These are phyloP conservation scores for Bos javanicus DNA, from an alignment of 2,113 vertebrate genomes.

Conservation along the genomic window DNA sequence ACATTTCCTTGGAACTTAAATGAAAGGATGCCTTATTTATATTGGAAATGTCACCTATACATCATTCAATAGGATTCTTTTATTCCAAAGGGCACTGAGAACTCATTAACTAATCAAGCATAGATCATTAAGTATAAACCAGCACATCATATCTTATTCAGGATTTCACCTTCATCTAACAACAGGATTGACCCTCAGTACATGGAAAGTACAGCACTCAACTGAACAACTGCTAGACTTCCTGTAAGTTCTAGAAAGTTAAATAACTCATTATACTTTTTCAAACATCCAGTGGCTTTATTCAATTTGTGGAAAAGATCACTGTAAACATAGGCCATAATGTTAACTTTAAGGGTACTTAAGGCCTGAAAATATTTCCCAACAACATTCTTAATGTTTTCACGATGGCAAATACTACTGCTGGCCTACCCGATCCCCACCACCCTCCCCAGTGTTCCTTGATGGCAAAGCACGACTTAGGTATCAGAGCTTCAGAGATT, in stretches of 20 bases:
- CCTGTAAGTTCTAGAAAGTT: neutral
- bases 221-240: neutral
- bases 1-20: neutral
- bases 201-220: neutral
- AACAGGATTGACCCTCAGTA: neutral
- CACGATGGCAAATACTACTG: neutral
- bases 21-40: constrained; percentile 5
- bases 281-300: neutral
- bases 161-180: constrained; percentile 49
- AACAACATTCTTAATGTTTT: neutral
- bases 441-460: neutral
- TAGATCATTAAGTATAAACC: constrained; percentile 34
- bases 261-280: neutral
- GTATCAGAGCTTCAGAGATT: neutral
- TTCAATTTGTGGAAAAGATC: neutral
- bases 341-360: constrained; percentile 7
- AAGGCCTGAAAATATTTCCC: neutral
- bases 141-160: constrained; percentile 41
- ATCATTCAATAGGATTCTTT: constrained; percentile 9
- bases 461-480: neutral
- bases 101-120: constrained; percentile 61
- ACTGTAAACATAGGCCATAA: neutral
- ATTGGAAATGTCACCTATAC: neutral
- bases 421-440: neutral
- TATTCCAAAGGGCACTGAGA: constrained; percentile 45